Percentiles rank a stretch among this genome's conserved stretches.
phyloP scores from a whole-genome alignment of 2,888 invertebrate species.

The Callosobruchus maculatus region DNA sequence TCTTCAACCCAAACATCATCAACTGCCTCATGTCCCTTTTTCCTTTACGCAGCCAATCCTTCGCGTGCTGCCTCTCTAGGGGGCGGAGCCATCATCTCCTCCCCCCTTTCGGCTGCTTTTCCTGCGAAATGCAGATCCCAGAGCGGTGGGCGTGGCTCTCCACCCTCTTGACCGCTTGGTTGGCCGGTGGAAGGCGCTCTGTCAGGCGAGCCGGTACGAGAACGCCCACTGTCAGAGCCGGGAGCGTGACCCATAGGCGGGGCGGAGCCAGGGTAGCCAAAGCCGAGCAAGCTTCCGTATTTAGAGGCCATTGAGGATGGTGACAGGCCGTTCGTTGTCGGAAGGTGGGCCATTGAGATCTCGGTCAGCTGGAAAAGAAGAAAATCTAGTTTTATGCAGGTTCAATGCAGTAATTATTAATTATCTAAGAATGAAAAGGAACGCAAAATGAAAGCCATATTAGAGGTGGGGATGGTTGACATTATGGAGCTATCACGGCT shows the following conservation, averaged over 20 bases:
- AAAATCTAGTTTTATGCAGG: background rate
- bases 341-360: conserved; percentile 68
- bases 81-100: conserved; percentile 32
- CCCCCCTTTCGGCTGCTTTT: conserved; percentile 40
- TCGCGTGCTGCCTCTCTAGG: conserved; percentile 60
- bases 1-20: background rate
- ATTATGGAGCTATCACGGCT: too few species aligned
- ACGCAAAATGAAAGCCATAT: too few species aligned
- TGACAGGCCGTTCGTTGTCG: conserved; percentile 56
- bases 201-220: conserved; percentile 55
- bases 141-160: conserved; percentile 42
- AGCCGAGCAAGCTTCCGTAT: conserved; percentile 74
- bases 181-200: conserved; percentile 44
- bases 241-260: conserved; percentile 34
- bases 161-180: conserved; percentile 45
- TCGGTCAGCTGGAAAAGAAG: conserved; percentile 65
- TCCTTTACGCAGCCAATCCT: conserved; percentile 65
- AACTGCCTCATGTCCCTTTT: background rate
- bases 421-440: too few species aligned
- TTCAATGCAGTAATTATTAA: too few species aligned
- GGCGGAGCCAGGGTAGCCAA: conserved; percentile 72
- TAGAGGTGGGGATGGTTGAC: too few species aligned
- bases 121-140: conserved; percentile 59
- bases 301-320: conserved; percentile 52
- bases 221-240: conserved; percentile 45